phyloP scores from a whole-genome alignment of 2,113 vertebrate species.

The Hyperoodon ampullatus region DNA sequence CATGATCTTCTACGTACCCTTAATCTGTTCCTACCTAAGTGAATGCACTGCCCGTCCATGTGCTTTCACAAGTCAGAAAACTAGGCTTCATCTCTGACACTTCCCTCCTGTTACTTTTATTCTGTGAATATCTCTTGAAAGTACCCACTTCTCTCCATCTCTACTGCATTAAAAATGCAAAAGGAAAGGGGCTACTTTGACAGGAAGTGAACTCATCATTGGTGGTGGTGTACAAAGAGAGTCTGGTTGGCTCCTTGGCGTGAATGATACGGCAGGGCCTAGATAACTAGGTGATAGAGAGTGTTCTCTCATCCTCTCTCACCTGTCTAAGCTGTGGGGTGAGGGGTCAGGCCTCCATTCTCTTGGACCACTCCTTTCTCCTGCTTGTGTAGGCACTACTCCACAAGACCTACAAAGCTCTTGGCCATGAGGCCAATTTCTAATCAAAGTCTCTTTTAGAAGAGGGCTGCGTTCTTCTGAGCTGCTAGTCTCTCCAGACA shows the following conservation, averaged over 20 bases:
- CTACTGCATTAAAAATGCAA: not conserved
- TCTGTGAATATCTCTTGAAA: not conserved
- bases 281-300: not conserved
- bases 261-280: not conserved
- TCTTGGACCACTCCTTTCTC: not conserved
- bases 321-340: not conserved
- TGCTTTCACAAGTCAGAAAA: not conserved
- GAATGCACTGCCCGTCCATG: not conserved
- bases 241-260: not conserved
- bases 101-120: not conserved
- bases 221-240: not conserved
- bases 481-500: not conserved
- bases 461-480: not conserved
- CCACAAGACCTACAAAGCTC: not conserved
- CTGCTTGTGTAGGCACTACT: not conserved
- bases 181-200: not conserved
- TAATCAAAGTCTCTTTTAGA: not conserved
- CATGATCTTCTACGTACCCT: not conserved
- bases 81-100: not conserved
- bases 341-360: not conserved
- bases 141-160: not conserved
- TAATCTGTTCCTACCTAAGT: not conserved
- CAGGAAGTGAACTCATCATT: not conserved
- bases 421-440: not conserved
- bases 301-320: not conserved